Percentiles rank a stretch among this genome's conserved stretches.
Conservation (phyloP, 1,140 invertebrate species). For the Pseudoatta argentina region DNA sequence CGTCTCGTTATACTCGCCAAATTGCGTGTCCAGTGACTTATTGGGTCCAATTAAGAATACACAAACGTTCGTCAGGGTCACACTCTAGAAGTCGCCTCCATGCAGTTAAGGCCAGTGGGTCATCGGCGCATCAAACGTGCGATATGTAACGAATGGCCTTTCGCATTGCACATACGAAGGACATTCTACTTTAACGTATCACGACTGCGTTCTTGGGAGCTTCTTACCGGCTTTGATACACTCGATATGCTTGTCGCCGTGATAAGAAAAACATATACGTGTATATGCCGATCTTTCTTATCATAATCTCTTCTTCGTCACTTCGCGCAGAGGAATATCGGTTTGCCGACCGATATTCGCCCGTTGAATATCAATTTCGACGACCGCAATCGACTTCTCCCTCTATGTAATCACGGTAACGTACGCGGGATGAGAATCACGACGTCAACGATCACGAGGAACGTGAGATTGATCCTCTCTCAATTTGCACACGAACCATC, state of each 20-base stretch:
- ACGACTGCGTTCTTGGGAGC: background rate
- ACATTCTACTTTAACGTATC: constrained; percentile 17
- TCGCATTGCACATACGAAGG: constrained; percentile 60
- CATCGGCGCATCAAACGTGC: constrained; percentile 68
- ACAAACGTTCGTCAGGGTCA: constrained; percentile 51
- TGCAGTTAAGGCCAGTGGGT: constrained; percentile 74
- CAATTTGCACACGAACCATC: background rate
- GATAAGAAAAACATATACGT: background rate
- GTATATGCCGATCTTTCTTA: background rate
- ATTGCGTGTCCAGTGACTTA: background rate
- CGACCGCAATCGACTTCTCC: constrained; percentile 21
- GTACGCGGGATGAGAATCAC: constrained; percentile 43
- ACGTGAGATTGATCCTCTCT: constrained; percentile 39
- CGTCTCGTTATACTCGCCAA: background rate
- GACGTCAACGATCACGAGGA: background rate
- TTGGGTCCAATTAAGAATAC: constrained; percentile 67
- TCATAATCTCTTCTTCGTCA: background rate
- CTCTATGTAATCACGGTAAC: constrained; percentile 5
- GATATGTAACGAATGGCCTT: constrained; percentile 26
- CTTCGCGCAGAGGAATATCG: too few species aligned
- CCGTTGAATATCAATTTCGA: constrained; percentile 57
- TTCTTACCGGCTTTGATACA: background rate
- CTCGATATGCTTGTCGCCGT: constrained; percentile 12
- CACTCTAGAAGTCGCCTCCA: constrained; percentile 40
- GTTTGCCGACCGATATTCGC: constrained; percentile 13